Base-by-base conservation (phyloP, 1,140 invertebrate genomes). In the Cyclina sinensis region DNA sequence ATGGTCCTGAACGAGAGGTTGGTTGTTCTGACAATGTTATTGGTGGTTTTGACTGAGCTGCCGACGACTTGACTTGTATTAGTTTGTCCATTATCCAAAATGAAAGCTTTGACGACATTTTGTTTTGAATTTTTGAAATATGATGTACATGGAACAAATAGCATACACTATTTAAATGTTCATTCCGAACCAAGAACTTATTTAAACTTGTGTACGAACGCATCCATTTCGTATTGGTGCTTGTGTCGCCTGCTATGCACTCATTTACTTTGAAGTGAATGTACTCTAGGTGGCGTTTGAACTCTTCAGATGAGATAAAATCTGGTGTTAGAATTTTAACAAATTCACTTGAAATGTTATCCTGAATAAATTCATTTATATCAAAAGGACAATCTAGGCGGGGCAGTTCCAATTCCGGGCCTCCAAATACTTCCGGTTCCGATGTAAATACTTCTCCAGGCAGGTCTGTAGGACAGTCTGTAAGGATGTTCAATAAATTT, bases 71-170 rank as follows among this genome's bases (percentile, higher is more conserved):
- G 3, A 4, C 27, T 70, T 70, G 11, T 16, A 70, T 70, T 3
- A 35, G 3, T 70, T 70, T 32, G 27, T 70, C 65, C 65, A 70
- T 70, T 16, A 70, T 70, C 65, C 65, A 70, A 39, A 70, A 70
- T n/a, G n/a, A n/a, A 30, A 70, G 14, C 21, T 70, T 57, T 57
- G 51, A 4, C 9, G 51, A 57, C 51, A 57, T 57, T 57, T 57
- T 57, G n/a, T 57, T 46, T 46, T 46, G 43, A 7, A 46, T 7
- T 46, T 57, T 57, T 4, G 51, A 21, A 4, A 57, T 11, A 11
- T 57, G 7, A 14, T 57, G 16, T 57, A 57, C 51, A 18, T 57
- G 16, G 21, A 57, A 57, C 21, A 57, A 57, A 4, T 57, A 21
- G 16, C 51, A 21, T 11, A 57, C 18, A 18, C 51, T 57, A 21